Percentiles rank a stretch among this genome's conserved stretches.
These are phyloP conservation scores for Anguilla marmorata DNA, from an alignment of 2,797 vertebrate species.

Conservation along the genomic window DNA sequence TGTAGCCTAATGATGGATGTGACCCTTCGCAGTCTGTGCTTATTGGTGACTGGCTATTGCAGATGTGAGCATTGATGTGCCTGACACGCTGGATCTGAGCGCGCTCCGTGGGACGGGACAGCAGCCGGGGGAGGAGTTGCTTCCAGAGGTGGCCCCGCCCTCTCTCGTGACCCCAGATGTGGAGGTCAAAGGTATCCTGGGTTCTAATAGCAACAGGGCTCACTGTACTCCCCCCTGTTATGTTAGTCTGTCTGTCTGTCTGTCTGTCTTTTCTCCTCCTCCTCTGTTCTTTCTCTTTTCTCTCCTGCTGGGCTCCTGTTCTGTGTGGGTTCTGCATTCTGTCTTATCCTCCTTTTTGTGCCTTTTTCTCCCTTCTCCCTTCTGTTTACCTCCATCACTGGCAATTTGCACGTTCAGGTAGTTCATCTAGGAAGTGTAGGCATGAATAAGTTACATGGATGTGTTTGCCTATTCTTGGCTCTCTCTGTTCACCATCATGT, in stretches of 20 bases:
- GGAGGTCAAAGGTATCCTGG: slow-evolving; percentile 99
- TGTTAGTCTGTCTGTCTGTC: slow-evolving; percentile 94
- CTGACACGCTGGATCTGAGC: slow-evolving; percentile 91
- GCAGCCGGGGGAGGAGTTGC: slow-evolving; percentile 94
- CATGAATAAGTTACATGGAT: neutral
- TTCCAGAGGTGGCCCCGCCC: slow-evolving; percentile 95
- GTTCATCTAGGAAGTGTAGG: neutral
- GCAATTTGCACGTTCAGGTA: neutral
- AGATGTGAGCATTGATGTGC: slow-evolving; percentile 98
- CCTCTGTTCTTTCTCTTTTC: neutral
- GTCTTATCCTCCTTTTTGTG: slow-evolving; percentile 26
- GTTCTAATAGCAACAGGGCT: slow-evolving; percentile 99
- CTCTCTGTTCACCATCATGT: slow-evolving; percentile 11
- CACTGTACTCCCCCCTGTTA: slow-evolving; percentile 97
- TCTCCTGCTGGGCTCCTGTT: slow-evolving; percentile 14
- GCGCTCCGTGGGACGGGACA: slow-evolving; percentile 84
- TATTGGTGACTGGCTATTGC: slow-evolving; percentile 22
- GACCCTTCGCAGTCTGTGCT: neutral
- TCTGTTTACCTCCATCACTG: neutral
- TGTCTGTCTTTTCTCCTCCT: slow-evolving; percentile 50
- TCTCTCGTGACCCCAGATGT: slow-evolving; percentile 95
- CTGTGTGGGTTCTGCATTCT: slow-evolving; percentile 15
- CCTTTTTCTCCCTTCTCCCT: slow-evolving; percentile 41
- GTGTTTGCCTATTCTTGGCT: neutral
- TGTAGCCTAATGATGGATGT: neutral